These are phyloP conservation scores for Amiota mariae DNA, from an alignment of 2,888 invertebrate genomes.

Conservation along the genomic window DNA sequence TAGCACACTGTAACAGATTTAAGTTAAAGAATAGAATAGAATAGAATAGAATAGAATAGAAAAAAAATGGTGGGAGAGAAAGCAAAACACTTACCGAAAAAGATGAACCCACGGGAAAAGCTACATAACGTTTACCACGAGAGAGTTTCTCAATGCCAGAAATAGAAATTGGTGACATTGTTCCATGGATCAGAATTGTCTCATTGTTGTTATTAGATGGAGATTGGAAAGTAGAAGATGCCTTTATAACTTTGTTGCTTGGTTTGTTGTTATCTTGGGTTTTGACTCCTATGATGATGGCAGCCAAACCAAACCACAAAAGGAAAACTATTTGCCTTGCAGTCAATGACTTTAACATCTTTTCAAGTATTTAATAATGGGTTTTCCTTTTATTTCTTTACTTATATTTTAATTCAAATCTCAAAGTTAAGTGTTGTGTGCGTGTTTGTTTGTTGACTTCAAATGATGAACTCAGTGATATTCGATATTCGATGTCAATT, in stretches of 20 bases:
- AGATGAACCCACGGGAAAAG: conserved; percentile 76
- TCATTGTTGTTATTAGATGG: not conserved
- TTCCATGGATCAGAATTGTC: not conserved
- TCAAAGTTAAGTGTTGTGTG: not conserved
- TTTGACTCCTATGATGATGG: not conserved
- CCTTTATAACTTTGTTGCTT: not conserved
- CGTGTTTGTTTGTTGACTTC: not conserved
- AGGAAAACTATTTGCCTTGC: not conserved
- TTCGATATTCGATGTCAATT: conserved; percentile 20
- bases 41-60: not conserved
- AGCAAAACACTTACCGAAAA: conserved; percentile 74
- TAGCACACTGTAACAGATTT: conserved; percentile 72
- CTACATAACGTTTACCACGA: conserved; percentile 74
- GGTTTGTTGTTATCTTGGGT: too few species aligned
- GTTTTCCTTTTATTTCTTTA: not conserved
- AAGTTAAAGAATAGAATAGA: not conserved
- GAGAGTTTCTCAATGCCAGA: conserved; percentile 47
- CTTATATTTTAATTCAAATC: not conserved
- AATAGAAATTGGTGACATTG: too few species aligned
- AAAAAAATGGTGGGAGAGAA: too few species aligned
- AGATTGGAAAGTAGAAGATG: not conserved
- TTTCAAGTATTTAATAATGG: conserved; percentile 4
- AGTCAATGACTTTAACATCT: not conserved
- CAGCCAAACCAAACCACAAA: not conserved
- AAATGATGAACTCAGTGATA: not conserved